Evolutionary conservation across 2,797 vertebrate species (phyloP).

Genomic region (Steatocranus sp.): DNA sequence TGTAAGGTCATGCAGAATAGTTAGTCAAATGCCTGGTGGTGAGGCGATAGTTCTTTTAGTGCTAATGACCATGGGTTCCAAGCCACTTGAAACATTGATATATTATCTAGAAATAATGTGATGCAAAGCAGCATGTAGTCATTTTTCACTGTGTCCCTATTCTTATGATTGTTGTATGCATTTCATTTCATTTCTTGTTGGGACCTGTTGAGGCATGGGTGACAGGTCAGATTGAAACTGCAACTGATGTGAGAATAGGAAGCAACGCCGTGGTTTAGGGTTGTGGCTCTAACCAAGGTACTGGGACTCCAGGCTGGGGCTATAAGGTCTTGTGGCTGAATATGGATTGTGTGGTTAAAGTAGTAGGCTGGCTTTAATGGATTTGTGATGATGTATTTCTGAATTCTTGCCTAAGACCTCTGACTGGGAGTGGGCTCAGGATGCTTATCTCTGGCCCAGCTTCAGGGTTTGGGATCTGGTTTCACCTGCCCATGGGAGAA

Average conservation of each 20-base stretch:
- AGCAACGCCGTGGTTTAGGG: slow-evolving; percentile 62
- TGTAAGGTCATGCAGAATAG: slow-evolving; percentile 6
- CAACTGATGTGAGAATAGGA: neutral
- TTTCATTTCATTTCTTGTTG: neutral
- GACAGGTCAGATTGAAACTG: neutral
- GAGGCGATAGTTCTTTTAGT: neutral
- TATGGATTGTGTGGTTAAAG: slow-evolving; percentile 59
- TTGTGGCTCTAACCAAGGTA: slow-evolving; percentile 52
- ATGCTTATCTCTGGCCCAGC: slow-evolving; percentile 87
- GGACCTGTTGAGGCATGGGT: neutral
- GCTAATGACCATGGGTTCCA: neutral
- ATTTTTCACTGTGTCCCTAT: neutral
- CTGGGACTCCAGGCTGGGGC: neutral
- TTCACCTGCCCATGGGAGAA: slow-evolving; percentile 89
- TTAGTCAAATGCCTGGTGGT: neutral
- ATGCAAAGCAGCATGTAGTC: neutral
- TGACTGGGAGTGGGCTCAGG: slow-evolving; percentile 83
- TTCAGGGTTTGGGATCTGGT: slow-evolving; percentile 87
- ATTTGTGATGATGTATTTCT: slow-evolving; percentile 90
- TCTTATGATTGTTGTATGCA: neutral
- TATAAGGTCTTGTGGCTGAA: slow-evolving; percentile 51
- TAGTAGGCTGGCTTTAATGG: slow-evolving; percentile 81
- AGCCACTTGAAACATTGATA: neutral
- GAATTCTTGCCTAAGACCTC: slow-evolving; percentile 86
- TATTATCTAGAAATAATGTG: neutral